Evolutionary conservation across 2,797 vertebrate species (phyloP).

Genomic region (Macroramphosus scolopax): DNA sequence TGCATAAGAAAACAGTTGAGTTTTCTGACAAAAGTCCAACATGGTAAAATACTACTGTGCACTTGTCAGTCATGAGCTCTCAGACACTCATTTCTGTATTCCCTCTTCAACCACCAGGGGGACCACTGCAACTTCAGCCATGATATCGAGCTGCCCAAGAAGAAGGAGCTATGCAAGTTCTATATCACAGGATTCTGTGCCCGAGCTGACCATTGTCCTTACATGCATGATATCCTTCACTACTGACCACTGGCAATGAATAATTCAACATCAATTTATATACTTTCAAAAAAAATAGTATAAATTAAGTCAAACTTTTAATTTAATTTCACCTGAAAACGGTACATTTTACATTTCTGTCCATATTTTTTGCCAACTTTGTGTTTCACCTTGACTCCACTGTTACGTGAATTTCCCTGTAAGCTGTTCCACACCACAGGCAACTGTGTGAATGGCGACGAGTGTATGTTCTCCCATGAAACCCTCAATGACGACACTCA

Average conservation of each 20-base stretch:
- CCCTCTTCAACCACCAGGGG: constrained; percentile 74
- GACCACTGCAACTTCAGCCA: constrained; percentile 98
- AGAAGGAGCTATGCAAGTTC: constrained; percentile 96
- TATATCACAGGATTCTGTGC: constrained; percentile 97
- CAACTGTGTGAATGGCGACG: constrained; percentile 92
- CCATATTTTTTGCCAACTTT: too few species aligned
- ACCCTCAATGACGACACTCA: constrained; percentile 87
- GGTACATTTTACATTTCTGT: too few species aligned
- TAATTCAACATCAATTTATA: too few species aligned
- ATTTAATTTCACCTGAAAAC: too few species aligned
- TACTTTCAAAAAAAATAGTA: too few species aligned
- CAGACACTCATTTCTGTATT: constrained; percentile 5
- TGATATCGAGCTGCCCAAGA: constrained; percentile 93
- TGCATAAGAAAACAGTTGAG: too few species aligned
- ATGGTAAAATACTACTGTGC: too few species aligned
- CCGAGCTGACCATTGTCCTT: constrained; percentile 91
- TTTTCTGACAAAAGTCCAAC: too few species aligned
- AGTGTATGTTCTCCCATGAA: constrained; percentile 97
- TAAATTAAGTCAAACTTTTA: too few species aligned
- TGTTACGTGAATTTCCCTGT: constrained; percentile 90
- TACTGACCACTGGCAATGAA: background rate
- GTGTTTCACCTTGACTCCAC: constrained; percentile 76
- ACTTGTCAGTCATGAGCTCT: background rate
- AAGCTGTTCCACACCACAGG: constrained; percentile 95
- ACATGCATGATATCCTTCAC: constrained; percentile 98